Evolutionary conservation across 2,113 vertebrate species (phyloP), one percentile per base, ranked within the genome.

Genomic region (Erpornis zantholeuca): DNA sequence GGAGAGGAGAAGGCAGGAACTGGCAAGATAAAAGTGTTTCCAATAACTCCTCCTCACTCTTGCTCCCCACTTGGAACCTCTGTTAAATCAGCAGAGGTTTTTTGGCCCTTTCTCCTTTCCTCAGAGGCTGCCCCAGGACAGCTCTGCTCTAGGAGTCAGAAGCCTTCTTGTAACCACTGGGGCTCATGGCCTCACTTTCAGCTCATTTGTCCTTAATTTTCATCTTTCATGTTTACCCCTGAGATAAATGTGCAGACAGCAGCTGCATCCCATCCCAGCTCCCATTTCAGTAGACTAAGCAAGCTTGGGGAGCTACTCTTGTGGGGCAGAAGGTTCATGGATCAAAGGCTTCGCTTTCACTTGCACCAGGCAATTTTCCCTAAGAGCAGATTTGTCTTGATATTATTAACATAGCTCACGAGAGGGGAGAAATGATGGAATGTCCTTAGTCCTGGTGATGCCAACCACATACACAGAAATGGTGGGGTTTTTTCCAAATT

Each of bases 291-390:
- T 27, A 87, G 86, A 68, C 83, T 84, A 78, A 93, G 80, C 64
- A 86, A 88, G 80, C 60, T 64, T 28, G 59, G 73, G 81, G 80
- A 88, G 35, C 52, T 66, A 8, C 28, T 71, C 69, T 73, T 57
- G 47, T 36, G 45, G 82, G 56, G 71, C 87, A 95, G 59, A 52
- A 86, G 56, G 68, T 80, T 90, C 87, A 70, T 44, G 79, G 60
- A 94, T 95, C 92, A 96, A 96, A 97, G 82, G 64, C 71, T 70
- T 96, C 3, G 14, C 60, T 87, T 88, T 91, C 56, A 66, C 68
- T 96, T 56, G 52, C 28, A 4, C 44, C 92, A 90, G 77, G 42
- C 0, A 22, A 70, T 87, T 90, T 92, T 82, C 61, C 78, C 50
- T 23, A 42, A 54, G 70, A 91, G 68, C 38, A 94, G 63, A 90